Percentiles rank a stretch among this genome's conserved stretches.
These are phyloP conservation scores for Agonopterix alstromeriana DNA, from an alignment of 2,888 invertebrate genomes.

Conservation along the genomic window DNA sequence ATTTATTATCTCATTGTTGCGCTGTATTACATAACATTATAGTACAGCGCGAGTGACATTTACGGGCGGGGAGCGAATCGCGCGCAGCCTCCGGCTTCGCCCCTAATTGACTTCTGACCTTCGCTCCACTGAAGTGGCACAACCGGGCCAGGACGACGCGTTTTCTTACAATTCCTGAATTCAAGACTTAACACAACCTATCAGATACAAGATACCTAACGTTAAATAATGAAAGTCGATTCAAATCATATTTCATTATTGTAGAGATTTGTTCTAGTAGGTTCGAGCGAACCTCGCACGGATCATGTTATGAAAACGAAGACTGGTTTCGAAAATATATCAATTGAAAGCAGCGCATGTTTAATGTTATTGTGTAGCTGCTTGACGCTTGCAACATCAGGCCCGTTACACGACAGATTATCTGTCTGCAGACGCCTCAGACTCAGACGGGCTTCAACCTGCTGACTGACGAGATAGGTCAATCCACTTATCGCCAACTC, in stretches of 20 bases:
- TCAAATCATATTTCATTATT: conserved; percentile 4
- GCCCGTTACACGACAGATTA: conserved; percentile 52
- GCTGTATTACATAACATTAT: conserved; percentile 38
- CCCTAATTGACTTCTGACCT: conserved; percentile 60
- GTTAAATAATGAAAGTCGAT: conserved; percentile 3
- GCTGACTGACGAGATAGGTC: conserved; percentile 21
- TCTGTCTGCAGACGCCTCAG: conserved; percentile 22
- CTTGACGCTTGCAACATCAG: conserved; percentile 51
- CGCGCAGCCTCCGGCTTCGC: conserved; percentile 45
- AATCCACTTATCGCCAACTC: conserved; percentile 20
- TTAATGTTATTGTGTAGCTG: conserved; percentile 64
- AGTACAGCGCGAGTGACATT: conserved; percentile 57
- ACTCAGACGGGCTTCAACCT: conserved; percentile 7
- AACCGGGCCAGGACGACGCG: conserved; percentile 22
- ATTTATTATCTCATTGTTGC: conserved; percentile 17
- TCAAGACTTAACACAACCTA: conserved; percentile 21
- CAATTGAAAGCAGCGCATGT: conserved; percentile 67
- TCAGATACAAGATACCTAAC: not conserved
- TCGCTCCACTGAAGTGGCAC: conserved; percentile 47
- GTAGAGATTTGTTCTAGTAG: conserved; percentile 24
- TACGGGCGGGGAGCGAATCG: conserved; percentile 41
- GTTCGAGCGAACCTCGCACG: conserved; percentile 34
- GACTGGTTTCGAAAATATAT: conserved; percentile 72
- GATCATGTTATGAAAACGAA: conserved; percentile 63
- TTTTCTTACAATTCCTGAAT: conserved; percentile 14